A percentile compares a stretch with the other conserved stretches of the same genome.
Evolutionary conservation across 2,797 vertebrate species (phyloP).

Genomic region (Apodemus agrarius): DNA sequence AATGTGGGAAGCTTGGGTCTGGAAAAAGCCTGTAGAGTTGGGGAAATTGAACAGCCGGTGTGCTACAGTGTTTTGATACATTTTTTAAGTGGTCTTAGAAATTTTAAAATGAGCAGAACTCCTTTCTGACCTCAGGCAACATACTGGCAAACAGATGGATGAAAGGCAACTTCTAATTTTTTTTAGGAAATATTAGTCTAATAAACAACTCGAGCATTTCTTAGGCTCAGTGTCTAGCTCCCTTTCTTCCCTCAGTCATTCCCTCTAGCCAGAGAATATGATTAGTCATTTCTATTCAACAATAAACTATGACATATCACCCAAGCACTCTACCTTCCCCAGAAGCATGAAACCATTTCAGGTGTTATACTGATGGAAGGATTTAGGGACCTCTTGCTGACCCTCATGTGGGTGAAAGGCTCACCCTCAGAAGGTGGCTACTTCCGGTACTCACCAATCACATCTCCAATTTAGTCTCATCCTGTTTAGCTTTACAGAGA

Average conservation of each 20-base stretch:
- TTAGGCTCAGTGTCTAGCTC: background rate
- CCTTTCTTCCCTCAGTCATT: no score
- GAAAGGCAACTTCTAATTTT: slow-evolving; percentile 58
- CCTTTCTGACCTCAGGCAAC: slow-evolving; percentile 62
- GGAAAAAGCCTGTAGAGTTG: slow-evolving; percentile 62
- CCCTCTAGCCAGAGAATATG: background rate
- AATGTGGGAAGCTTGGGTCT: slow-evolving; percentile 41
- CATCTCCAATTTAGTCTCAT: background rate
- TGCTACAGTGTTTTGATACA: slow-evolving; percentile 66
- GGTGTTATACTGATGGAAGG: slow-evolving; percentile 3
- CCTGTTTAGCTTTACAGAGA: background rate
- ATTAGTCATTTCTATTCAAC: slow-evolving; percentile 50
- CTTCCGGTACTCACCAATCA: background rate
- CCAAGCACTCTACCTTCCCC: slow-evolving; percentile 27
- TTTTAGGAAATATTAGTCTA: slow-evolving; percentile 60
- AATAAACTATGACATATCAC: slow-evolving; percentile 37
- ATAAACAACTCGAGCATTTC: slow-evolving; percentile 69
- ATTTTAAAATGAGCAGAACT: slow-evolving; percentile 60
- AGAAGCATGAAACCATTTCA: slow-evolving; percentile 15
- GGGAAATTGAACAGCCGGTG: slow-evolving; percentile 64
- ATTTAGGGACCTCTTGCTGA: background rate
- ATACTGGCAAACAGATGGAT: slow-evolving; percentile 61
- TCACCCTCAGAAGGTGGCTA: slow-evolving; percentile 24
- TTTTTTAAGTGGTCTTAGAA: slow-evolving; percentile 69
- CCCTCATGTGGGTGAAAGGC: background rate